Conservation (phyloP, 2,113 vertebrate species). For the Peromyscus polionotus region DNA sequence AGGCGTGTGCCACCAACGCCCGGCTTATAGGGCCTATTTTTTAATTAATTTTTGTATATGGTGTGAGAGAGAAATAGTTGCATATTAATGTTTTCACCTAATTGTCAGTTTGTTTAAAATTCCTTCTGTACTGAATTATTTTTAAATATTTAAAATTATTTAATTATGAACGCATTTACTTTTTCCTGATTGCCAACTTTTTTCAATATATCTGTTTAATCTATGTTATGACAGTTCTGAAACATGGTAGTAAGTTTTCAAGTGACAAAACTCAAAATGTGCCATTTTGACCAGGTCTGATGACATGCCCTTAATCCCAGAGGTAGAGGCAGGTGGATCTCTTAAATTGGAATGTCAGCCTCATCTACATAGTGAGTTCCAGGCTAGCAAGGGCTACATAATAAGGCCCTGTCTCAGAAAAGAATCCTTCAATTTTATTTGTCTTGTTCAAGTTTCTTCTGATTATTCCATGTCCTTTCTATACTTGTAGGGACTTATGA, state of each 20-base stretch:
- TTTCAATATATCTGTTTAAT: background rate
- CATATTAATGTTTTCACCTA: background rate
- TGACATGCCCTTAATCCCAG: background rate
- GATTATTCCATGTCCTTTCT: too few species aligned
- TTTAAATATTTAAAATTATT: background rate
- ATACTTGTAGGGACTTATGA: background rate
- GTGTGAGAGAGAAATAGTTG: background rate
- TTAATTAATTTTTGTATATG: background rate
- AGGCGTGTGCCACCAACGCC: too few species aligned
- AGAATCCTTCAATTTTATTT: background rate
- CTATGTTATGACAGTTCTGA: background rate
- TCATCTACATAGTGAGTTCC: background rate
- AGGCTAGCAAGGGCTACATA: background rate
- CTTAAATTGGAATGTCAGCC: background rate
- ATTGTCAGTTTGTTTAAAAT: background rate
- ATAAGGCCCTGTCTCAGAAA: background rate
- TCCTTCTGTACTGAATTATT: background rate
- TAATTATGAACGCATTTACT: background rate
- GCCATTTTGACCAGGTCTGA: background rate
- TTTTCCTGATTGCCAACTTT: too few species aligned
- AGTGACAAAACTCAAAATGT: background rate
- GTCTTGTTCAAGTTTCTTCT: background rate
- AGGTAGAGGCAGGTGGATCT: background rate
- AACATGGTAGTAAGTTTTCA: background rate
- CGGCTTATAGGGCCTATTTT: background rate